Evolutionary conservation across 2,113 vertebrate genomes (phyloP), one percentile per base, ranked within the genome.

Genomic region (Herpailurus yagouaroundi): DNA sequence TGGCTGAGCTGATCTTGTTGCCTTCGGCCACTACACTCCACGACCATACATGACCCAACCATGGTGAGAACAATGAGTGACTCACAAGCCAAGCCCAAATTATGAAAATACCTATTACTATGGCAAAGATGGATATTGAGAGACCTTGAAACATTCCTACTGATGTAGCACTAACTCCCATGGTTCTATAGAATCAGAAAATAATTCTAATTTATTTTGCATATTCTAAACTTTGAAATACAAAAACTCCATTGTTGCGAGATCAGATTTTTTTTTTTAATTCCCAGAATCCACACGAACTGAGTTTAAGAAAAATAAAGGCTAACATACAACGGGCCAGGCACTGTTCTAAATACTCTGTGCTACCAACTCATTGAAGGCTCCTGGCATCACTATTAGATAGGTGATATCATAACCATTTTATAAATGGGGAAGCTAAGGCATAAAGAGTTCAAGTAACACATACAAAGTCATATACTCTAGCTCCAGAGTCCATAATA

Each of bases 271-370:
- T 71, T 73, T 68, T 69, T 73, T 73, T 79, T 79, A 79, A 31
- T 18, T 89, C 14, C 25, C 69, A 83, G 38, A n/a, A 48, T 31
- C 7, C 23, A 77, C 7, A 23, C n/a, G 18, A n/a, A 2, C 3
- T 27, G 27, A 92, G 41, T 41, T 88, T 63, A 38, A n/a, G 15
- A 5, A 89, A 69, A 89, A n/a, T 25, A 50, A 33, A 89, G 31
- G 2, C 3, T 7, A 79, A 21, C 0, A 11, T 10, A 10, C 6
- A 13, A 7, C 23, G 7, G 19, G 0, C 1, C 48, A 73, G 57
- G 19, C 15, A 29, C 5, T 36, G 3, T 29, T 18, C 38, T 38
- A 45, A 27, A 33, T 6, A 55, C 25, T 50, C 4, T 63, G 25
- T 31, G 36, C 21, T 9, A 38, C 10, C 36, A 64, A 19, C 14